A percentile compares a stretch with the other conserved stretches of the same genome.
Evolutionary conservation across 2,113 vertebrate genomes (phyloP).

Genomic region (Amphilophus citrinellus): DNA sequence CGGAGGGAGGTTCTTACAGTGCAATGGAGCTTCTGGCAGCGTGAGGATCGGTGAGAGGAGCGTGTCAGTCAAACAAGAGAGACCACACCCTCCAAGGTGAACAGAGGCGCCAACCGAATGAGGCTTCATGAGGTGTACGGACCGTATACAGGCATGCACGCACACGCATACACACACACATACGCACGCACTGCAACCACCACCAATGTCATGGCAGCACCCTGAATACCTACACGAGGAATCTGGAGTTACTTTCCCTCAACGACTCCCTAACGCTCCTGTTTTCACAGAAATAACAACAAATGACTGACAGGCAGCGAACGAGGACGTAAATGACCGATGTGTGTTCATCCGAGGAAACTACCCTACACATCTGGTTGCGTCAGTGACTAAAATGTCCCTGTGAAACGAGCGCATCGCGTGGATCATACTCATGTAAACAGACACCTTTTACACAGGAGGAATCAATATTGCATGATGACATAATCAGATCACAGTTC

Average conservation of each 20-base stretch:
- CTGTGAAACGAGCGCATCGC: slow-evolving; percentile 70
- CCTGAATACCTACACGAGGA: slow-evolving; percentile 76
- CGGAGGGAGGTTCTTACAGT: slow-evolving; percentile 81
- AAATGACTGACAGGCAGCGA: slow-evolving; percentile 64
- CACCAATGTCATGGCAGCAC: slow-evolving; percentile 67
- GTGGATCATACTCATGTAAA: slow-evolving; percentile 83
- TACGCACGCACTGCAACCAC: slow-evolving; percentile 36
- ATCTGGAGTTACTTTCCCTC: slow-evolving; percentile 67
- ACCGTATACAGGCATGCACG: slow-evolving; percentile 12
- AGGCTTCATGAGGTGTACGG: slow-evolving; percentile 56
- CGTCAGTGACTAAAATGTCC: slow-evolving; percentile 70
- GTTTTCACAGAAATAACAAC: slow-evolving; percentile 58
- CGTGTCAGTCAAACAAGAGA: slow-evolving; percentile 58
- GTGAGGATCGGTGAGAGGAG: slow-evolving; percentile 67
- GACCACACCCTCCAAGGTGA: slow-evolving; percentile 57
- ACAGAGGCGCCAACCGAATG: slow-evolving; percentile 50
- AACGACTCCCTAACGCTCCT: slow-evolving; percentile 62
- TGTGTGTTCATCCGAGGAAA: slow-evolving; percentile 54
- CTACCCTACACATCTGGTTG: slow-evolving; percentile 68
- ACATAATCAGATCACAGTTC: slow-evolving; percentile 87
- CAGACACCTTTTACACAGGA: slow-evolving; percentile 85
- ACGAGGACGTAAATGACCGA: slow-evolving; percentile 51
- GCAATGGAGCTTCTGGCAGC: slow-evolving; percentile 82
- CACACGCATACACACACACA: slow-evolving; percentile 16
- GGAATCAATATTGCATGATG: slow-evolving; percentile 88